Evolutionary conservation across 2,797 vertebrate species (phyloP), one percentile per base, ranked within the genome.

Genomic region (Linurgus olivaceus): DNA sequence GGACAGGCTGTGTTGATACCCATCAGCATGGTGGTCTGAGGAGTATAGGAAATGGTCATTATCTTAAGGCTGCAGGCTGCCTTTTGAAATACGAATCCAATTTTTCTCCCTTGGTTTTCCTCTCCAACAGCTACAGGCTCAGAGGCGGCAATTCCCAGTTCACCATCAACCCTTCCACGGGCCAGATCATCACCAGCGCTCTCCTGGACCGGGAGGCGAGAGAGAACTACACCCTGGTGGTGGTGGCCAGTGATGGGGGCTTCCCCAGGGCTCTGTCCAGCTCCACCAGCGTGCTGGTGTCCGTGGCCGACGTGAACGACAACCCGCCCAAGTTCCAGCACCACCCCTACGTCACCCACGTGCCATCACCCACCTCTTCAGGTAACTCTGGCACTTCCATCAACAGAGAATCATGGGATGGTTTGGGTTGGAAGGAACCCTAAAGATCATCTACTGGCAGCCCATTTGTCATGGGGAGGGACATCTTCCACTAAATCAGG

Each of bases 91-190:
- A 29, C 13, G 40, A 44, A 89, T 25, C 2, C 1, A n/a, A 5
- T 48, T 59, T 68, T 88, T 83, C 14, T 42, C 83, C 19, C 25
- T 86, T 61, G 42, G 3, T 61, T 72, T 75, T 77, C n/a, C 28
- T 88, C 76, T 75, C 75, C 8, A 92, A 78, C 98, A 99, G 99
- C 96, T 99, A 99, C 94, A 99, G 98, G 75, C 97, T 99, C 90
- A 98, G 67, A 1, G 99, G 99, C 26, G 99, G 99, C 62, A 98
- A 99, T 55, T 98, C 98, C 0, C 99, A 99, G 72, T 99, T 99
- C 97, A 99, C 99, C 63, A 99, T 99, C 97, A 99, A 99, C 97
- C 99, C 99, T 1, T 98, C 99, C 8, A 99, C 99, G 1, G 99
- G 99, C 33, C 99, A 99, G 94, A 99, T 99, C 96, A 99, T 99